Conservation (phyloP, 2,888 invertebrate species). For the Branchipolynoe longqiensis region DNA sequence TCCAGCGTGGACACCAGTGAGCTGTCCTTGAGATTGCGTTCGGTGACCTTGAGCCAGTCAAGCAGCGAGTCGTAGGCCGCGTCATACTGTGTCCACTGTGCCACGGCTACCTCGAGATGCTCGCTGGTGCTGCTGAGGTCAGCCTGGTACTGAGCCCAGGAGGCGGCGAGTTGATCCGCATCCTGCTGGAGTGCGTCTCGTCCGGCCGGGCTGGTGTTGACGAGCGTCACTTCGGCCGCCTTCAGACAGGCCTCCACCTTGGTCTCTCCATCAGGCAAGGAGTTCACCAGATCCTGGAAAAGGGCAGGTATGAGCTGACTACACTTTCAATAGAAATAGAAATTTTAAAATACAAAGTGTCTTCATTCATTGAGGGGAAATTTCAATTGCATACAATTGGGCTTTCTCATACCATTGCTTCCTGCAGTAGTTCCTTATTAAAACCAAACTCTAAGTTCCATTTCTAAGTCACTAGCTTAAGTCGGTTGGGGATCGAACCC, state of each 20-base stretch:
- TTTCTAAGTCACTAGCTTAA: neutral
- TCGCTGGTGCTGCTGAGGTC: conserved; percentile 72
- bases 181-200: conserved; percentile 85
- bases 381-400: neutral
- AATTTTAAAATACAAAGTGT: neutral
- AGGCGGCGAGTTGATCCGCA: conserved; percentile 93
- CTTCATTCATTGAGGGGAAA: neutral
- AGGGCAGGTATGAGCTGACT: too few relatives aligned
- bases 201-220: conserved; percentile 84
- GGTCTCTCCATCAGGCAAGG: conserved; percentile 81
- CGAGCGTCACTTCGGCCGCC: conserved; percentile 83
- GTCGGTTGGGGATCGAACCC: too few relatives aligned
- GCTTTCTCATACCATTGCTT: too few relatives aligned
- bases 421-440: too few relatives aligned
- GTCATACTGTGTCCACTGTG: conserved; percentile 94
- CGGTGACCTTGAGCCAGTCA: conserved; percentile 92
- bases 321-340: too few relatives aligned
- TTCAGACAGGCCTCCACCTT: conserved; percentile 87
- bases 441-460: too few relatives aligned
- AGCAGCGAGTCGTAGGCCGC: conserved; percentile 89
- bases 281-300: conserved; percentile 84
- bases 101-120: conserved; percentile 88
- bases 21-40: conserved; percentile 92
- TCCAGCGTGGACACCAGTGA: conserved; percentile 89
- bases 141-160: conserved; percentile 86